Conservation (phyloP, 2,797 vertebrate genomes). For the Leptatherina wallacei region DNA sequence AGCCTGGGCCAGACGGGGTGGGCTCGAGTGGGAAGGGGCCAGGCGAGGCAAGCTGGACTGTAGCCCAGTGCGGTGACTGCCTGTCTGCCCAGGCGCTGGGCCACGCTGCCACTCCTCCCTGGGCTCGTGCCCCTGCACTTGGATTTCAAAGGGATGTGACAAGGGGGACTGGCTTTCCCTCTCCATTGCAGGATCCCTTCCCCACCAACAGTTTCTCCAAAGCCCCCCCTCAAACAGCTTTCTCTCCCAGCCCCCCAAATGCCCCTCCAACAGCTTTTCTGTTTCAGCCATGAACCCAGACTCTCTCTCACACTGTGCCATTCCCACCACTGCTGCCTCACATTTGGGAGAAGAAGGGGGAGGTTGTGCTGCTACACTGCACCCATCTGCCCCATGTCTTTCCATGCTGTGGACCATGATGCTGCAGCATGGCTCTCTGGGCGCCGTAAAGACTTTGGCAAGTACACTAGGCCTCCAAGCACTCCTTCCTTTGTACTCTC, state of each 20-base stretch:
- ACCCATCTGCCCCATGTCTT: constrained; percentile 88
- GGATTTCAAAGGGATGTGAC: constrained; percentile 86
- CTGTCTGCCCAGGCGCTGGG: constrained; percentile 86
- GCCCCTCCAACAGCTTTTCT: constrained; percentile 79
- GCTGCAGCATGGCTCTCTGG: constrained; percentile 85
- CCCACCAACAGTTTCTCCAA: constrained; percentile 67
- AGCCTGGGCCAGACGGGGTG: constrained; percentile 81
- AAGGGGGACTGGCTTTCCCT: constrained; percentile 75
- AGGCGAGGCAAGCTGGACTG: constrained; percentile 80
- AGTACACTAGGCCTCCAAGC: constrained; percentile 64
- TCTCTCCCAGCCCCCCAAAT: constrained; percentile 70
- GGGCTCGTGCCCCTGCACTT: constrained; percentile 85
- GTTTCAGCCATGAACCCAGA: constrained; percentile 74
- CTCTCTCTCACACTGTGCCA: constrained; percentile 79
- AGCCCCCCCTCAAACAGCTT: constrained; percentile 60
- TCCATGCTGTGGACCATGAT: constrained; percentile 87
- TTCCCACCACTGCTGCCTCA: constrained; percentile 83
- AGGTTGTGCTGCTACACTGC: constrained; percentile 86
- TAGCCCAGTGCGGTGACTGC: constrained; percentile 85
- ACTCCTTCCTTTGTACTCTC: constrained; percentile 63
- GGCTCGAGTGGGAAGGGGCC: constrained; percentile 76
- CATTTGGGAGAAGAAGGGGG: constrained; percentile 77
- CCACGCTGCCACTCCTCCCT: constrained; percentile 83
- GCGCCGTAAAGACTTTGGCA: constrained; percentile 81
- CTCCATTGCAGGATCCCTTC: constrained; percentile 71